Evolutionary conservation across 2,797 vertebrate genomes (phyloP).

Genomic region (Antrozous pallidus): DNA sequence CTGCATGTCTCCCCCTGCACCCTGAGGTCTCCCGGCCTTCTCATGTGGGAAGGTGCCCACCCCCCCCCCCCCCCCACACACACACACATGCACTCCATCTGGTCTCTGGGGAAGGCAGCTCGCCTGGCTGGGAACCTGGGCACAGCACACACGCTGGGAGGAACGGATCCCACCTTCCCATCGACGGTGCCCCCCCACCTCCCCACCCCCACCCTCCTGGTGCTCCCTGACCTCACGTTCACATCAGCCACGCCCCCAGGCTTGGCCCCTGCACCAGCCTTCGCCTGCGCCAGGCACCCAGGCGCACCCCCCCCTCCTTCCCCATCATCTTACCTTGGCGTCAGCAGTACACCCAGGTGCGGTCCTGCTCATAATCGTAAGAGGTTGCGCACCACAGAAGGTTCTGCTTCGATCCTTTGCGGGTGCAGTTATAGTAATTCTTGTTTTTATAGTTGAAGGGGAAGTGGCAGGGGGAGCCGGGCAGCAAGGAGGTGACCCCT

Average conservation of each 20-base stretch:
- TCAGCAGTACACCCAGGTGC: constrained; percentile 52
- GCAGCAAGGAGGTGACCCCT: background rate
- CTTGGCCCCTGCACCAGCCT: background rate
- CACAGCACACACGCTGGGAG: background rate
- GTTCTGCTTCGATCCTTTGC: background rate
- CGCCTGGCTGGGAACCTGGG: background rate
- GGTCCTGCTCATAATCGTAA: constrained; percentile 28
- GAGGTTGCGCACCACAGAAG: constrained; percentile 39
- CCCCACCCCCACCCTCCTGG: too few species aligned
- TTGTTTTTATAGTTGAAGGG: constrained; percentile 60
- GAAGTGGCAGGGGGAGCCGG: constrained; percentile 53
- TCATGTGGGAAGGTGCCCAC: background rate
- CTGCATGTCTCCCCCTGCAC: too few species aligned
- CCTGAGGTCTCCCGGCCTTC: background rate
- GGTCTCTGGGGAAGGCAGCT: background rate
- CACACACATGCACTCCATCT: background rate
- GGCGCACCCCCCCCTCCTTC: too few species aligned
- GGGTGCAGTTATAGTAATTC: constrained; percentile 58
- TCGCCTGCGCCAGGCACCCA: background rate
- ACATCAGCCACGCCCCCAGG: background rate
- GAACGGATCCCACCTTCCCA: background rate
- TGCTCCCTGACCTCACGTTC: background rate
- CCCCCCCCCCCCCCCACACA: too few species aligned
- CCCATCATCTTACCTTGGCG: background rate
- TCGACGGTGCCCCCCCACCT: accelerated